A percentile compares a stretch with the other conserved stretches of the same genome.
Conservation (phyloP, 2,888 invertebrate genomes). For the Luperina testacea region DNA sequence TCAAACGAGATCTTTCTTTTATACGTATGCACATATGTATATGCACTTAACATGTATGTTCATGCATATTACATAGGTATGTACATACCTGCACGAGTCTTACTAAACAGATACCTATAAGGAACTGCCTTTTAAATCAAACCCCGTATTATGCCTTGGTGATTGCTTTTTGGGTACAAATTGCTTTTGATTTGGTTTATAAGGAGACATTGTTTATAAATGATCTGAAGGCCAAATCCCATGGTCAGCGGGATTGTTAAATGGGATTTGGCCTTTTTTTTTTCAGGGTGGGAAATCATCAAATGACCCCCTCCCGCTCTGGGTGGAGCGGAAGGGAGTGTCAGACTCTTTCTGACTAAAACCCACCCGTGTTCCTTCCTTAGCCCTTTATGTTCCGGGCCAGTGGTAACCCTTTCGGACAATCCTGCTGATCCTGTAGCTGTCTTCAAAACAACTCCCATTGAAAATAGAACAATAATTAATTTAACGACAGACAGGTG, state of each 20-base stretch:
- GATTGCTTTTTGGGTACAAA: conserved; percentile 31
- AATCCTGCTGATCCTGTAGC: background rate
- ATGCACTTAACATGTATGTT: conserved; percentile 41
- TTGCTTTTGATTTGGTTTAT: conserved; percentile 1
- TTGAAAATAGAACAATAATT: background rate
- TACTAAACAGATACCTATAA: conserved; percentile 39
- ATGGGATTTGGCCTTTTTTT: no score
- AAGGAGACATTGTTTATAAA: background rate
- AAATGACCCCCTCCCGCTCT: no score
- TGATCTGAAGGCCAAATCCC: no score
- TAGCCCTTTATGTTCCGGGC: no score
- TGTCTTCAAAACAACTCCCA: background rate
- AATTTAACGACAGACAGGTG: conserved; percentile 6
- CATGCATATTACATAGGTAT: conserved; percentile 46
- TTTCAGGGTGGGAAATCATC: no score
- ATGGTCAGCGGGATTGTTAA: no score
- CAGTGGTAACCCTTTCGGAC: no score
- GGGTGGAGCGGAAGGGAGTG: no score
- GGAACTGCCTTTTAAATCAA: conserved; percentile 33
- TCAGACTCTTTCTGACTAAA: no score
- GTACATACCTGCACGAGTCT: conserved; percentile 46
- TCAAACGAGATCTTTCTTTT: conserved; percentile 37
- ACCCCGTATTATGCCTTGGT: conserved; percentile 18
- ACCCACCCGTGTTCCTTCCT: no score
- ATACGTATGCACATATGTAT: background rate